A percentile compares a stretch with the other conserved stretches of the same genome.
Conservation (phyloP, 2,888 invertebrate species). For the Luperina testacea region DNA sequence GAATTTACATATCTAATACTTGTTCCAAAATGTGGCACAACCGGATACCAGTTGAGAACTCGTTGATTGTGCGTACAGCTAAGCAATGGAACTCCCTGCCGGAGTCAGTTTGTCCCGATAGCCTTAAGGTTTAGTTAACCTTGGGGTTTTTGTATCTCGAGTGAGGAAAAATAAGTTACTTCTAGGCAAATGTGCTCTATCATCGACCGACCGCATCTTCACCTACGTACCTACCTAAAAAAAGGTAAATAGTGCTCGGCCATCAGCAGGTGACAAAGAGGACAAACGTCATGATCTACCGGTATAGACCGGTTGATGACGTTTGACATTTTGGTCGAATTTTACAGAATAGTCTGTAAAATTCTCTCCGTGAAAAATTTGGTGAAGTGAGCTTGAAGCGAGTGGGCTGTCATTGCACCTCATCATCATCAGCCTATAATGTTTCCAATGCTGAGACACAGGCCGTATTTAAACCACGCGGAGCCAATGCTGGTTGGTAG, state of each 20-base stretch:
- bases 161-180: neutral
- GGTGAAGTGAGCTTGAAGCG: neutral
- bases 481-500: too few species aligned
- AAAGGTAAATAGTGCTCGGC: neutral
- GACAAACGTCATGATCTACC: neutral
- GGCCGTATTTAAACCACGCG: too few species aligned
- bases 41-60: neutral
- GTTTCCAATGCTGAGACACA: too few species aligned
- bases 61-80: neutral
- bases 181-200: neutral
- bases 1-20: neutral
- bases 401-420: neutral
- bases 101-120: neutral
- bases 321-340: too few species aligned
- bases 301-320: neutral
- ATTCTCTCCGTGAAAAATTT: neutral
- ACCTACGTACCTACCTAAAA: neutral
- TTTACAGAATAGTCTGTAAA: neutral
- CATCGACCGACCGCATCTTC: neutral
- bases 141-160: neutral
- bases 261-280: neutral
- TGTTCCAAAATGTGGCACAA: conserved; percentile 2
- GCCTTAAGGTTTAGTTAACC: neutral
- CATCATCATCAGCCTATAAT: too few species aligned
- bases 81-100: neutral